Base-by-base conservation (phyloP, 2,888 invertebrate species). In the Ecliptopera silaceata region DNA sequence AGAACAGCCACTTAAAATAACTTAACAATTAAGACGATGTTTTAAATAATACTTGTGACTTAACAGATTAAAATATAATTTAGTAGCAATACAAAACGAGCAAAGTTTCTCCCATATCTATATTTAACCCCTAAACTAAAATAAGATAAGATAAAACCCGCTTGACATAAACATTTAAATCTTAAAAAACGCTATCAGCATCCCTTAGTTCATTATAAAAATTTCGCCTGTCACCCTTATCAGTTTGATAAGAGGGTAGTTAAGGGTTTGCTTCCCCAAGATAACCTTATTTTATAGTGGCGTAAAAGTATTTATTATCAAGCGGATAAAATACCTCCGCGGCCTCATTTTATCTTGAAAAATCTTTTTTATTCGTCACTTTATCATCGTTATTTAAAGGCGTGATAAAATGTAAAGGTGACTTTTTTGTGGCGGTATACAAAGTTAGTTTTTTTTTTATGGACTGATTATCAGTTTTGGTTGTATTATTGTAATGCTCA, bases 381-480 rank as follows among this genome's bases (percentile, higher is more conserved):
- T 84, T 86, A 87, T 88, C 88, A 84, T 81, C 75, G 74, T 87
- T 86, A 86, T 87, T 88, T 87, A 88, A 77, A 74, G 79, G 67
- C 68, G 71, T 70, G 82, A 85, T 87, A 88, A 87, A 82, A 82
- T 72, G 68, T 74, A 74, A 69, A 79, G 78, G 64, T 64, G 63
- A 61, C 61, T 65, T 67, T n/a, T 72, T 68, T 70, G 65, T 67
- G 32, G 34, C 41, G 47, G 43, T 45, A 41, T 22, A 45, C 52
- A 43, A 41, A 54, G 54, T 49, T 48, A 12, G 29, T 48, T 48
- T 46, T 56, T 56, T 48, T 48, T 46, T 56, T 56, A 44, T 46
- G 41, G 10, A 42, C 29, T 43, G 32, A 22, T 47, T 41, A 32
- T 53, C 11, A 18, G 29, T 29, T 52, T 4, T 29, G 12, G 12